phyloP scores from a whole-genome alignment of 2,113 vertebrate genomes.

The Mixornis gularis region DNA sequence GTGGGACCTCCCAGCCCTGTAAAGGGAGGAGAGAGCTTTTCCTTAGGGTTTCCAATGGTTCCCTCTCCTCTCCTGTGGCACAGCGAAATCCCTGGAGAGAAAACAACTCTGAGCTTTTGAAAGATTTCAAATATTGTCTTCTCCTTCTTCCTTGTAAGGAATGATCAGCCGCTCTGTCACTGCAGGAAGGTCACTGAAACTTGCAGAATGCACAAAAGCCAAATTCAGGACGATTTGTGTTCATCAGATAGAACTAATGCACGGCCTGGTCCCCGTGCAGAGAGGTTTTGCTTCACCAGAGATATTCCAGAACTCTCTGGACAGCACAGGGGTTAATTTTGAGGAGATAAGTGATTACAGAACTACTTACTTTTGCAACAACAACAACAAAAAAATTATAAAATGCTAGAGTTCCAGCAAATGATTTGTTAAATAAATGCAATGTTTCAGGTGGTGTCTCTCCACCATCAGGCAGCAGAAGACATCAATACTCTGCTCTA shows the following conservation, averaged over 20 bases:
- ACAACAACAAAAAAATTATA: too few relatives aligned
- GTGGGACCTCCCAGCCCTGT: conserved; percentile 25
- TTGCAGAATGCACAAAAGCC: background rate
- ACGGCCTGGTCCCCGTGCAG: background rate
- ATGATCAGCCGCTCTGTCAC: background rate
- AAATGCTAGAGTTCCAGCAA: background rate
- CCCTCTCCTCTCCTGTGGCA: background rate
- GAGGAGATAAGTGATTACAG: background rate
- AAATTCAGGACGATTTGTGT: background rate
- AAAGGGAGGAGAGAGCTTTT: conserved; percentile 32
- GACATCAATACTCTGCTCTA: rapidly evolving
- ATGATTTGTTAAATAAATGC: too few relatives aligned
- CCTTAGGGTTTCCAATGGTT: background rate
- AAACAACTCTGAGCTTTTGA: background rate
- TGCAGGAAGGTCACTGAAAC: background rate
- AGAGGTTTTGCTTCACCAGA: background rate
- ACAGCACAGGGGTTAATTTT: background rate
- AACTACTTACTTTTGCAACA: background rate
- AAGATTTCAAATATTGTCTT: background rate
- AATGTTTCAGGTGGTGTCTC: background rate
- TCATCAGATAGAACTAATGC: background rate
- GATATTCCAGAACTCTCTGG: background rate
- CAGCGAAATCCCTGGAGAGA: background rate
- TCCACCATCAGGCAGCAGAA: background rate
- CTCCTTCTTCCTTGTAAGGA: background rate